A percentile compares a stretch with the other conserved stretches of the same genome.
Evolutionary conservation across 2,797 vertebrate species (phyloP).

Genomic region (Tauraco hartlaubi): DNA sequence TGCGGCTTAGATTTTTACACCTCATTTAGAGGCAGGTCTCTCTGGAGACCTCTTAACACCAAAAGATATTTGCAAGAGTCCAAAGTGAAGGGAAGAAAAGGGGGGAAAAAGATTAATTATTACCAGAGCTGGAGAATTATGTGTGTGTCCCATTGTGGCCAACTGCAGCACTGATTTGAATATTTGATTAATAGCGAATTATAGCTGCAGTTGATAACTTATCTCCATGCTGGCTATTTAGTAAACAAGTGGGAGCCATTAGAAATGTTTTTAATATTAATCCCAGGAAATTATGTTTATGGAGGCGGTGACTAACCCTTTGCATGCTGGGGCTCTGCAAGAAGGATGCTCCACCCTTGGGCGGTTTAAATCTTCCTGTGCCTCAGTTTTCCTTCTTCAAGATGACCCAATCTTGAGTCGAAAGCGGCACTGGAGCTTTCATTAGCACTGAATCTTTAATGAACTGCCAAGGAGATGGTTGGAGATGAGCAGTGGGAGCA

Average conservation of each 20-base stretch:
- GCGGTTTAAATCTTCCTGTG: not conserved
- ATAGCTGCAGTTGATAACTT: slow-evolving; percentile 57
- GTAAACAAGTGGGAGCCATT: slow-evolving; percentile 52
- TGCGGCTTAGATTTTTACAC: slow-evolving; percentile 82
- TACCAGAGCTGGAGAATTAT: slow-evolving; percentile 45
- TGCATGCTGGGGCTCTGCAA: rapidly evolving
- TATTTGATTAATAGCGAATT: slow-evolving; percentile 82
- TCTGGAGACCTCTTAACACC: slow-evolving; percentile 81
- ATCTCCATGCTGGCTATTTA: slow-evolving; percentile 39
- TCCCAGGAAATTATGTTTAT: slow-evolving; percentile 52
- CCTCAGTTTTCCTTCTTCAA: not conserved
- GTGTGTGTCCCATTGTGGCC: slow-evolving; percentile 1
- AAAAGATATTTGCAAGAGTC: slow-evolving; percentile 77
- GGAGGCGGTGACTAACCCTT: not conserved
- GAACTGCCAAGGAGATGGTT: not conserved
- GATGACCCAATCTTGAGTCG: not conserved
- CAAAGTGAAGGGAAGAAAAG: slow-evolving; percentile 15
- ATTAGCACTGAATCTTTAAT: rapidly evolving
- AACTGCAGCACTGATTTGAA: slow-evolving; percentile 73
- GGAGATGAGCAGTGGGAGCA: not conserved
- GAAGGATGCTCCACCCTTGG: not conserved
- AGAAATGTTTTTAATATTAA: slow-evolving; percentile 50
- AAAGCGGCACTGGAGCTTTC: not conserved
- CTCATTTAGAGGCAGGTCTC: slow-evolving; percentile 81
- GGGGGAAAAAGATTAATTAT: slow-evolving; percentile 53